phyloP scores from a whole-genome alignment of 2,797 vertebrate genomes.

The Hipposideros larvatus region DNA sequence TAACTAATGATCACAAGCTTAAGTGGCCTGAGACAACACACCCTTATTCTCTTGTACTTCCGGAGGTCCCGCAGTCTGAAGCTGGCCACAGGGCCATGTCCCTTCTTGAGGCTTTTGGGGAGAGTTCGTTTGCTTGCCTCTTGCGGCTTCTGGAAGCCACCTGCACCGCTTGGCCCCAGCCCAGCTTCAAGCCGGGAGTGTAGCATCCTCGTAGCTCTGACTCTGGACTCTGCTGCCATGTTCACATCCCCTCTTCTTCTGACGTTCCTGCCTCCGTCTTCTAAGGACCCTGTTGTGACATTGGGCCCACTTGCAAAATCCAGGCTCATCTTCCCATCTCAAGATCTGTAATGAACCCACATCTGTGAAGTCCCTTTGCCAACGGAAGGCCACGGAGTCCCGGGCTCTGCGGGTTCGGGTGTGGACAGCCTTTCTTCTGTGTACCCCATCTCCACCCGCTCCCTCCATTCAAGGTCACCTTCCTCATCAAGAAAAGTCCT shows the following conservation, averaged over 20 bases:
- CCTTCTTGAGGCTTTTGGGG: too few species aligned
- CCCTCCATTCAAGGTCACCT: accelerated
- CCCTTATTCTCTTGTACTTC: too few species aligned
- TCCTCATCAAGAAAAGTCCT: too few species aligned
- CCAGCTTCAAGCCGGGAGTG: too few species aligned
- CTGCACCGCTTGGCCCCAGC: not conserved
- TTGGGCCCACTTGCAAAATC: accelerated
- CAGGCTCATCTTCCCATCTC: accelerated
- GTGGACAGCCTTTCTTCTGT: too few species aligned
- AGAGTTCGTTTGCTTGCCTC: too few species aligned
- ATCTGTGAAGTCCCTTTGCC: not conserved
- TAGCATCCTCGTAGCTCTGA: too few species aligned
- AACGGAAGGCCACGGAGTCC: not conserved
- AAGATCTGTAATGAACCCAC: not conserved
- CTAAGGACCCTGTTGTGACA: accelerated
- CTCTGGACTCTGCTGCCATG: not conserved
- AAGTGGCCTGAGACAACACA: too few species aligned
- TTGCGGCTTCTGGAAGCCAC: not conserved
- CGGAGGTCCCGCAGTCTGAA: too few species aligned
- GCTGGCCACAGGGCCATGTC: accelerated
- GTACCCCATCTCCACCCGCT: not conserved
- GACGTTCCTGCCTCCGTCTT: not conserved
- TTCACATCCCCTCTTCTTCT: not conserved
- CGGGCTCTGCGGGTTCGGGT: not conserved
- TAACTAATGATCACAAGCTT: too few species aligned